A percentile compares a stretch with the other conserved stretches of the same genome.
Evolutionary conservation across 2,888 invertebrate genomes (phyloP).

Genomic region (Macaria liturata): DNA sequence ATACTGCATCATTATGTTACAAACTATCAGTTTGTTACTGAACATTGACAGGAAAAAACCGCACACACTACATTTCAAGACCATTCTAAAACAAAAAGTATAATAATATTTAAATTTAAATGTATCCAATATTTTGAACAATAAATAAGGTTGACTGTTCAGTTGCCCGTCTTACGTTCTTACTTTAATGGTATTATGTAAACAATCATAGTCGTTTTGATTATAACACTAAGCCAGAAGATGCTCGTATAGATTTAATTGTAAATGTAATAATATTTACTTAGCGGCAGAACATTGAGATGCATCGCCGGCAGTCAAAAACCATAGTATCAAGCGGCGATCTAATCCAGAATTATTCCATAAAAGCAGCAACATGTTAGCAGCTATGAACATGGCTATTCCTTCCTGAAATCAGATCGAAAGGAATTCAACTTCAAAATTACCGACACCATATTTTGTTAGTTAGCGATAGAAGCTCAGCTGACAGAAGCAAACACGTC

Average conservation of each 20-base stretch:
- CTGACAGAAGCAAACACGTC: too few species aligned
- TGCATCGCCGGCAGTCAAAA: slow-evolving; percentile 50
- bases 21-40: slow-evolving; percentile 51
- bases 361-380: slow-evolving; percentile 52
- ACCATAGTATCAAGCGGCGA: slow-evolving; percentile 52
- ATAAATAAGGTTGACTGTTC: too few species aligned
- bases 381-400: slow-evolving; percentile 49
- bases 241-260: too few species aligned
- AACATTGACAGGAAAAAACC: slow-evolving; percentile 61
- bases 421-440: too few species aligned
- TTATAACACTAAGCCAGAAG: too few species aligned
- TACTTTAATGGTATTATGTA: too few species aligned
- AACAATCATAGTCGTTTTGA: too few species aligned
- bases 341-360: slow-evolving; percentile 63
- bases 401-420: slow-evolving; percentile 52
- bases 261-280: slow-evolving; percentile 32
- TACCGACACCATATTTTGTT: too few species aligned
- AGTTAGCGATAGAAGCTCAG: too few species aligned
- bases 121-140: too few species aligned
- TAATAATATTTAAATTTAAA: too few species aligned
- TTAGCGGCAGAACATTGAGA: slow-evolving; percentile 49
- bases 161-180: too few species aligned
- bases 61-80: slow-evolving; percentile 55
- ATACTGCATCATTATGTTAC: slow-evolving; percentile 49
- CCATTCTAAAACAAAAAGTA: slow-evolving; percentile 49